Evolutionary conservation across 1,140 invertebrate genomes (phyloP), one percentile per base, ranked within the genome.

Genomic region (Campodea augens): DNA sequence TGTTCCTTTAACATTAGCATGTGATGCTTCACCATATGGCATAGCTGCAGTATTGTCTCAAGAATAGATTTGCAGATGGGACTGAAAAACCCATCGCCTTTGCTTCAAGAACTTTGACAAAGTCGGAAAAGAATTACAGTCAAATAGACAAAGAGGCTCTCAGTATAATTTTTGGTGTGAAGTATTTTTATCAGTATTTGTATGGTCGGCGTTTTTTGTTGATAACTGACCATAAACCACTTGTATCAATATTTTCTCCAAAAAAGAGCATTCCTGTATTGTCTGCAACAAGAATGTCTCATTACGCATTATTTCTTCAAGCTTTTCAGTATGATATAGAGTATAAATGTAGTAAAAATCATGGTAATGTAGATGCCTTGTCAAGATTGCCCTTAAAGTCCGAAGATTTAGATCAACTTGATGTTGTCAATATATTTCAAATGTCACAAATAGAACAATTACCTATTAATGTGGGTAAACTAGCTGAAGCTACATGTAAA

Each of bases 81-180:
- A 18, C 20, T 4, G 64, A 69, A 49, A 51, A 55, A 12, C 65
- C 66, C 1, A 63, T 73, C 18, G 57, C 57, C 10, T 71, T 54
- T 53, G 65, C 59, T 0, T 72, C 67, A 13, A 53, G 61, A 22
- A 60, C 63, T 4, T 52, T 74, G 7, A 61, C 53, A 18, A 24
- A 39, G 3, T 52, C 63, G 3, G 63, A 75, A 53, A 51, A 54
- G 48, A 65, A 65, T 12, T 74, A 72, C 51, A 53, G 56, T 15
- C 62, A 70, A 46, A 54, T 69, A 4, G 67, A 76, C 27, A 65
- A 65, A 49, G 71, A 75, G 55, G 67, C 58, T 0, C 53, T 68
- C 10, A 58, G 61, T 3, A 60, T 73, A 22, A 47, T 69, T 32
- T 67, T 58, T 55, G 63, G 60, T 13, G 46, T 67, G 39, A 50